Evolutionary conservation across 2,888 invertebrate species (phyloP), one percentile per base, ranked within the genome.

Genomic region (Idaea dimidiata): DNA sequence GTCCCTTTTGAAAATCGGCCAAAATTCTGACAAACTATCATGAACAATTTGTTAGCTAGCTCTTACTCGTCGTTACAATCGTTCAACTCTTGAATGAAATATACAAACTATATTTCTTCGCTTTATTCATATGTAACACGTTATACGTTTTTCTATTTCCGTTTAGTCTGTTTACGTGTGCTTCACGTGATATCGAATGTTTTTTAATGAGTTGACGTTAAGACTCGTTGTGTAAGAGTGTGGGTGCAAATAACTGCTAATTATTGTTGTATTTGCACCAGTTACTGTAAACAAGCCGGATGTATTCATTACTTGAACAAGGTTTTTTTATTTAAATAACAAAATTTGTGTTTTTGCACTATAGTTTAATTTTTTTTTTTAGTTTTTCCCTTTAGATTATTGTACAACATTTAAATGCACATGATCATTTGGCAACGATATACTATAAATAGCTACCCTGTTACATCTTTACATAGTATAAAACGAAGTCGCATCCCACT

Each of bases 161-260:
- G 71, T 74, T 63, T 63, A 67, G 66, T 73, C 66, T 83, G 80
- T 82, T 84, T 86, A 84, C 83, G 85, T 75, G 67, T 66, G 65
- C 66, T 75, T 87, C 88, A 88, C 88, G 88, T 88, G 87, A 88
- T 81, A 64, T 54, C 65, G 61, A 65, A 69, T 66, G 63, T 59
- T 79, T 79, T 79, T 74, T 75, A 73, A 78, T 75, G 70, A 74
- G 65, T 70, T 79, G 83, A 81, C 81, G 81, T 76, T 74, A 14
- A 7, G 70, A 77, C 76, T 75, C 74, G 80, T 83, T 84, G 80
- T 83, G 81, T 76, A 82, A 64, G 33, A 66, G 67, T 67, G 66
- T 66, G 68, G 62, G 63, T 60, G 64, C 31, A 59, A 63, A 68
- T 67, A 57, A 60, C 54, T 57, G 54, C 60, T 63, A 55, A 67